Evolutionary conservation across 1,140 invertebrate genomes (phyloP).

Genomic region (Papilio machaon): DNA sequence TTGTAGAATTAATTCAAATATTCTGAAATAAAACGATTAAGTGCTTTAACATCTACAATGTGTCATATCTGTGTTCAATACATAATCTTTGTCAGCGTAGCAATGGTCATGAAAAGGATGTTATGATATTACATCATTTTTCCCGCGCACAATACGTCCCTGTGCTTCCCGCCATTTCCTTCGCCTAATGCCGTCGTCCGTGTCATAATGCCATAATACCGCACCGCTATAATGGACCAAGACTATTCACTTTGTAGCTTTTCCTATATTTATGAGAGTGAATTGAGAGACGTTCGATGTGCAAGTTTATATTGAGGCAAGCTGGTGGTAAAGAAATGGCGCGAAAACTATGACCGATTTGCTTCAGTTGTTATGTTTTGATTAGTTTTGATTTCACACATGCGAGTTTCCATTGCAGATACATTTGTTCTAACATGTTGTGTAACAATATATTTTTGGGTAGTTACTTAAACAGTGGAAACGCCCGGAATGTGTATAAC

Average conservation of each 20-base stretch:
- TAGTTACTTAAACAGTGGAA: no score
- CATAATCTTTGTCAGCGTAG: slow-evolving; percentile 55
- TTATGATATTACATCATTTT: slow-evolving; percentile 79
- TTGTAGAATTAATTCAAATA: no score
- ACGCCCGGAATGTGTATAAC: no score
- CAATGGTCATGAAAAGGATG: slow-evolving; percentile 76
- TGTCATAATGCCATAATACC: slow-evolving; percentile 57
- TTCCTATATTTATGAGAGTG: slow-evolving; percentile 17
- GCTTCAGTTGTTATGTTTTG: no score
- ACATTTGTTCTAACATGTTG: no score
- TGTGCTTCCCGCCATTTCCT: slow-evolving; percentile 70
- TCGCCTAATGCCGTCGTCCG: slow-evolving; percentile 70
- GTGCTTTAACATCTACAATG: not conserved
- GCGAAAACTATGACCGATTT: not conserved
- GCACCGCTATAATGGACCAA: slow-evolving; percentile 47
- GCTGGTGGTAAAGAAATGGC: not conserved
- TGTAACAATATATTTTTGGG: no score
- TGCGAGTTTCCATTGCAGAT: no score
- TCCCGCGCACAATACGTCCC: slow-evolving; percentile 63
- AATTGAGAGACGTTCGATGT: slow-evolving; percentile 23
- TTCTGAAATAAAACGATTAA: not conserved
- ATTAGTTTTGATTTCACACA: no score
- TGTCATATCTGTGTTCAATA: slow-evolving; percentile 38
- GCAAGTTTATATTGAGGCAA: not conserved
- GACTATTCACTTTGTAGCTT: slow-evolving; percentile 58